Conservation (phyloP, 1,140 invertebrate species). For the Argopecten irradians region DNA sequence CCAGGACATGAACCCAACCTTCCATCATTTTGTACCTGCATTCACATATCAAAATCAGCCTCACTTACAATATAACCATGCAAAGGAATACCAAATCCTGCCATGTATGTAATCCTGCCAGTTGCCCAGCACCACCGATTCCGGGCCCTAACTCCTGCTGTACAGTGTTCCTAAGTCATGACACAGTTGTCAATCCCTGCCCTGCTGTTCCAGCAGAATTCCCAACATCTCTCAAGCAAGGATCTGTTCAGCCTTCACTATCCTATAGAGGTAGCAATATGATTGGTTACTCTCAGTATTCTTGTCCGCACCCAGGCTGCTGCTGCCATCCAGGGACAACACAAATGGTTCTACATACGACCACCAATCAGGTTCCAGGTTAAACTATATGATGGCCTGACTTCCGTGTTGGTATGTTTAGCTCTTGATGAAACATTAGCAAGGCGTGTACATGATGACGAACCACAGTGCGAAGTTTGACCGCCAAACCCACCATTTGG, state of each 20-base stretch:
- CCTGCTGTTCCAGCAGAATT: constrained; percentile 53
- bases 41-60: constrained; percentile 70
- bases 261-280: constrained; percentile 48
- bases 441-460: constrained; percentile 94
- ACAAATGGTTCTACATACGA: constrained; percentile 20
- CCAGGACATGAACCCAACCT: constrained; percentile 68
- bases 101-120: constrained; percentile 64
- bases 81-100: constrained; percentile 54
- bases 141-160: constrained; percentile 58
- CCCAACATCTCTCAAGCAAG: constrained; percentile 48
- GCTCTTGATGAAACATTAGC: constrained; percentile 96
- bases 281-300: constrained; percentile 54
- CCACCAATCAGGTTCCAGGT: constrained; percentile 68
- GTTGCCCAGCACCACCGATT: constrained; percentile 54
- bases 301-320: constrained; percentile 54
- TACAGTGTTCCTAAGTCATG: constrained; percentile 64
- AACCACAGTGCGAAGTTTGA: constrained; percentile 96
- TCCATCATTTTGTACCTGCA: constrained; percentile 72
- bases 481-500: constrained; percentile 95
- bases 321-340: constrained; percentile 40
- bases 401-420: constrained; percentile 96
- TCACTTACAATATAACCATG: constrained; percentile 63
- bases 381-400: constrained; percentile 89
- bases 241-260: constrained; percentile 49
- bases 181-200: constrained; percentile 58